Evolutionary conservation across 2,888 invertebrate genomes (phyloP).

Genomic region (Hydroisotoma schaefferi): DNA sequence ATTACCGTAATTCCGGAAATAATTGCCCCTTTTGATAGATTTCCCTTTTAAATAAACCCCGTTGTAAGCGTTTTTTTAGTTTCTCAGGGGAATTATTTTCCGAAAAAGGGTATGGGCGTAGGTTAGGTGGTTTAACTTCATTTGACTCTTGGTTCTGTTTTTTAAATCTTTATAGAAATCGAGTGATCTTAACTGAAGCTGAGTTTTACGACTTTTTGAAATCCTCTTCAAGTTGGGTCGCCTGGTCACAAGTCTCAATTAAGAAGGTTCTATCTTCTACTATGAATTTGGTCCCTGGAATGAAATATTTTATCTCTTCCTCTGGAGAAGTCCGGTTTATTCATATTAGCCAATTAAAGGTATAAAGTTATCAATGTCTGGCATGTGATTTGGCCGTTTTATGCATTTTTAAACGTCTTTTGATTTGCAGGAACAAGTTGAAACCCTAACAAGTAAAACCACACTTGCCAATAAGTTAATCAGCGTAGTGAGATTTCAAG

Average conservation of each 20-base stretch:
- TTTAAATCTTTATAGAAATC: constrained; percentile 15
- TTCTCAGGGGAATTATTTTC: too few relatives aligned
- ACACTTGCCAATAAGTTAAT: constrained; percentile 23
- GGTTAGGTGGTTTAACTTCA: too few relatives aligned
- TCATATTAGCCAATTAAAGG: constrained; percentile 16
- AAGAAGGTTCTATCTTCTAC: neutral
- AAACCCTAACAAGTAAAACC: constrained; percentile 9
- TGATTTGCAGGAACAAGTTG: constrained; percentile 2
- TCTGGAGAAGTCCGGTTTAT: constrained; percentile 12
- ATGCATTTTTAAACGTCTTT: constrained; percentile 3
- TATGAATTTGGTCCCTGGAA: neutral
- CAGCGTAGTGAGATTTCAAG: constrained; percentile 25
- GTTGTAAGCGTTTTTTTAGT: too few relatives aligned
- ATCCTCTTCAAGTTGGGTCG: constrained; percentile 18
- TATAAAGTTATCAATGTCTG: neutral
- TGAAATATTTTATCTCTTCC: constrained; percentile 14
- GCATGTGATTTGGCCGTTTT: constrained; percentile 1
- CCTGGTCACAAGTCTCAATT: constrained; percentile 16
- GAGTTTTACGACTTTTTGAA: constrained; percentile 15
- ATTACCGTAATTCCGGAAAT: too few relatives aligned
- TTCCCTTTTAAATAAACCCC: too few relatives aligned
- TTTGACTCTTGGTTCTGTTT: too few relatives aligned
- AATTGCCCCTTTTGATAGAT: too few relatives aligned
- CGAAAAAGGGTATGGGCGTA: too few relatives aligned
- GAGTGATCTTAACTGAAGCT: constrained; percentile 9